phyloP scores from a whole-genome alignment of 2,888 invertebrate species.

The Brassicogethes aeneus region DNA sequence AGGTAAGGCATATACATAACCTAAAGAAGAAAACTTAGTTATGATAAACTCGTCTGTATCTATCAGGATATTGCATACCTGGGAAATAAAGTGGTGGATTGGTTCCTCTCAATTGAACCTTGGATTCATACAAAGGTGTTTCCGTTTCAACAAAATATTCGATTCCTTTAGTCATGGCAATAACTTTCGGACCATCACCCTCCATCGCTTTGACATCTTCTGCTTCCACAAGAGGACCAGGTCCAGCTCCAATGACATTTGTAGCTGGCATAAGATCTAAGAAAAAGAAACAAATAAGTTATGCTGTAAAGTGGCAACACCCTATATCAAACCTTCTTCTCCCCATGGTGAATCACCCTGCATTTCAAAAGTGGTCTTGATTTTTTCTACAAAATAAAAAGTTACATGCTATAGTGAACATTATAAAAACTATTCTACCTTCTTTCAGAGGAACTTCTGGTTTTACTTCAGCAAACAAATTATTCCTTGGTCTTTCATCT shows the following conservation, averaged over 20 bases:
- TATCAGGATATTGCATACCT: constrained; percentile 19
- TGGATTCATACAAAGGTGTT: constrained; percentile 30
- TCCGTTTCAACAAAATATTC: constrained; percentile 34
- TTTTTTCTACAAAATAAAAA: too few relatives aligned
- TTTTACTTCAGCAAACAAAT: not conserved
- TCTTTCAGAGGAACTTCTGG: too few relatives aligned
- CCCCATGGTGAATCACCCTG: not conserved
- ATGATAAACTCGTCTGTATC: not conserved
- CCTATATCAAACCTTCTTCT: not conserved
- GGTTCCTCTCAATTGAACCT: constrained; percentile 35
- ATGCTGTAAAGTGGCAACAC: too few relatives aligned
- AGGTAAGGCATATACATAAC: not conserved
- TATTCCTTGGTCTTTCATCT: not conserved
- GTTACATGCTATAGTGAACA: too few relatives aligned
- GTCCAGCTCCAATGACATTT: not conserved
- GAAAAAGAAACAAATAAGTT: too few relatives aligned
- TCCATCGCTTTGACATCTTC: not conserved
- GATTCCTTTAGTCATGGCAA: constrained; percentile 20
- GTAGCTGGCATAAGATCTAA: not conserved
- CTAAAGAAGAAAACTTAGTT: not conserved
- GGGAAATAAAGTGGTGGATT: constrained; percentile 36
- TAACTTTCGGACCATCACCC: not conserved
- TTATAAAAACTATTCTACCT: too few relatives aligned
- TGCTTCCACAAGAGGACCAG: not conserved
- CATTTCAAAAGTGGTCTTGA: too few relatives aligned